Percentiles rank a stretch among this genome's conserved stretches.
These are phyloP conservation scores for Crossocerus cetratus DNA, from an alignment of 2,888 invertebrate genomes.

Conservation along the genomic window DNA sequence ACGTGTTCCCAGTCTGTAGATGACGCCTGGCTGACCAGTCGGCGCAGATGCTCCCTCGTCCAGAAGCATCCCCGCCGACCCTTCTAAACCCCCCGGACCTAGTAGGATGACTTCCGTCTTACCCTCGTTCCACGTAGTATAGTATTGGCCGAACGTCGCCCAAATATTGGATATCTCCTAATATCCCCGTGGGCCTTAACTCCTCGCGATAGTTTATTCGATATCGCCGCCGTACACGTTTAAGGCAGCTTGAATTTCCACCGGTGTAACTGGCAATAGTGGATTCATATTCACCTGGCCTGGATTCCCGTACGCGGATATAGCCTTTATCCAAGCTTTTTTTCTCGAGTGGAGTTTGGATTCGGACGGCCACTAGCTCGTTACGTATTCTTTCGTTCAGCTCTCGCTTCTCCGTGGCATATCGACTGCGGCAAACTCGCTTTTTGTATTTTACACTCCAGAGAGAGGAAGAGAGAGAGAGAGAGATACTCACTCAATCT, in stretches of 20 bases:
- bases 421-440: neutral
- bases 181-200: neutral
- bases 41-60: conserved; percentile 4
- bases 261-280: too few species aligned
- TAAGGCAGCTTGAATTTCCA: too few species aligned
- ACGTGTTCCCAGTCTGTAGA: conserved; percentile 11
- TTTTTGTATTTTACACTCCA: neutral
- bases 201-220: too few species aligned
- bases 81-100: conserved; percentile 2
- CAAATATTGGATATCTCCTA: neutral
- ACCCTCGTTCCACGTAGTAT: neutral
- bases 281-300: neutral
- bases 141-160: neutral
- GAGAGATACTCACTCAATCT: too few species aligned
- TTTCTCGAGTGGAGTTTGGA: neutral
- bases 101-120: neutral
- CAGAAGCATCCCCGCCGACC: neutral
- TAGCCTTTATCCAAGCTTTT: neutral
- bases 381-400: neutral
- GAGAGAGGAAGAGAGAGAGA: too few species aligned
- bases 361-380: neutral
- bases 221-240: too few species aligned
- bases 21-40: conserved; percentile 9
- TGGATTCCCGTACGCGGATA: neutral
- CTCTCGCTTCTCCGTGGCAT: neutral